Percentiles rank a stretch among this genome's conserved stretches.
Evolutionary conservation across 2,888 invertebrate species (phyloP).

Genomic region (Acleris cristana): DNA sequence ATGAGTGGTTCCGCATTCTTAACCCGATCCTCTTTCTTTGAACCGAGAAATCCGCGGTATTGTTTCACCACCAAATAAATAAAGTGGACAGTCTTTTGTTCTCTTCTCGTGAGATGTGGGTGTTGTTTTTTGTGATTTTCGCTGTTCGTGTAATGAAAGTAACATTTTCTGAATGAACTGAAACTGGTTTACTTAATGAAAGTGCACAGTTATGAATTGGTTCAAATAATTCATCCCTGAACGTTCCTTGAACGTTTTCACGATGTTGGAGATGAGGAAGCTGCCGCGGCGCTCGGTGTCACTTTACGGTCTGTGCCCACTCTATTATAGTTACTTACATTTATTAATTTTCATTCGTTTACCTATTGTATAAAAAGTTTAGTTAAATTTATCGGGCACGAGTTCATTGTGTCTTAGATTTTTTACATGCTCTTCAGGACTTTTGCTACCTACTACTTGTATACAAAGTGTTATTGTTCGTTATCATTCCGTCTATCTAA

Average conservation of each 20-base stretch:
- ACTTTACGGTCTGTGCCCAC: conserved; percentile 69
- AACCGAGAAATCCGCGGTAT: conserved; percentile 52
- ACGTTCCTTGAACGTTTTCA: conserved; percentile 56
- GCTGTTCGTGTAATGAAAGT: conserved; percentile 65
- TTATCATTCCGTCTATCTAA: too few relatives aligned
- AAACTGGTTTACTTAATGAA: conserved; percentile 72
- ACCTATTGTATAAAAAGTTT: too few relatives aligned
- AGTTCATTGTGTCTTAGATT: too few relatives aligned
- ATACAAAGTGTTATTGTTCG: too few relatives aligned
- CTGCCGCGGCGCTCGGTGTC: conserved; percentile 74
- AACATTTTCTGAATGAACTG: conserved; percentile 68
- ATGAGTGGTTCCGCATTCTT: conserved; percentile 80
- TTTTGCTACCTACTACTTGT: too few relatives aligned
- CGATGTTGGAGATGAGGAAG: conserved; percentile 76
- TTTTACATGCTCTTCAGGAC: too few relatives aligned
- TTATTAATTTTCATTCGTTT: conserved; percentile 1
- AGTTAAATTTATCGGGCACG: too few relatives aligned
- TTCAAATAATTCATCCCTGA: conserved; percentile 63
- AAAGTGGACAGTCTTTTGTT: conserved; percentile 56
- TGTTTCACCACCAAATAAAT: conserved; percentile 53
- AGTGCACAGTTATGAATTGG: conserved; percentile 74
- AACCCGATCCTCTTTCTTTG: conserved; percentile 63
- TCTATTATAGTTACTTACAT: conserved; percentile 23
- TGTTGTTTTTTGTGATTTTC: conserved; percentile 57
- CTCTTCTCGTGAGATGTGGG: conserved; percentile 53